Conservation (phyloP, 2,113 vertebrate genomes). For the Accipiter cooperii region DNA sequence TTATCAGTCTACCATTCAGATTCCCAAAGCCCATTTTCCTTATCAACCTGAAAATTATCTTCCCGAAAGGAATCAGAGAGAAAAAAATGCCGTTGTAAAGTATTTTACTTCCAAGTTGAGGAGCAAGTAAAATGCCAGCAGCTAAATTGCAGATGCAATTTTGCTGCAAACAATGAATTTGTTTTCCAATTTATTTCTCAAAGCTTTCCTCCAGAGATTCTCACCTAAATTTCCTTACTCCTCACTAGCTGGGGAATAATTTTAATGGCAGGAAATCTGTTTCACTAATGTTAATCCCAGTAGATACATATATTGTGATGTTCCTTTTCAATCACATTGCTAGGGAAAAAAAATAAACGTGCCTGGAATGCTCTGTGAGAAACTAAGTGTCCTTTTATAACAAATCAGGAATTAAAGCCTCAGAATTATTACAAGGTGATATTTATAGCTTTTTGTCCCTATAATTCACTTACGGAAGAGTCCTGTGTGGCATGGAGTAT, state of each 20-base stretch:
- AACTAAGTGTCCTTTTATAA: background rate
- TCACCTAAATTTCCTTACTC: background rate
- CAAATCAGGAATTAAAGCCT: background rate
- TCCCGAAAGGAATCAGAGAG: background rate
- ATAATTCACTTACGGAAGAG: background rate
- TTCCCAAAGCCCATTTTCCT: background rate
- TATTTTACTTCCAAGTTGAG: background rate
- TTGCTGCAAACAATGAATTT: background rate
- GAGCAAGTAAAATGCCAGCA: background rate
- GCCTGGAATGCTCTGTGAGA: background rate
- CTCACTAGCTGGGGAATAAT: background rate
- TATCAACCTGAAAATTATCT: background rate
- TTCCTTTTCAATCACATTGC: background rate
- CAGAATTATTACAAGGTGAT: background rate
- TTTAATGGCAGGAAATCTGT: background rate
- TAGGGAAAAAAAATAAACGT: background rate
- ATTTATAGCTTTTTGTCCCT: background rate
- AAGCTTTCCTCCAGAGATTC: background rate
- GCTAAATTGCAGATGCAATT: background rate
- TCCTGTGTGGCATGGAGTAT: background rate
- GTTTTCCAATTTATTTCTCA: conserved; percentile 2
- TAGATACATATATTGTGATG: background rate
- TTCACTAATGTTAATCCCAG: background rate
- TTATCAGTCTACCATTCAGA: background rate
- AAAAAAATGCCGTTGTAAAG: background rate